Percentiles rank a stretch among this genome's conserved stretches.
phyloP scores from a whole-genome alignment of 2,113 vertebrate species.

The Alouatta palliata region DNA sequence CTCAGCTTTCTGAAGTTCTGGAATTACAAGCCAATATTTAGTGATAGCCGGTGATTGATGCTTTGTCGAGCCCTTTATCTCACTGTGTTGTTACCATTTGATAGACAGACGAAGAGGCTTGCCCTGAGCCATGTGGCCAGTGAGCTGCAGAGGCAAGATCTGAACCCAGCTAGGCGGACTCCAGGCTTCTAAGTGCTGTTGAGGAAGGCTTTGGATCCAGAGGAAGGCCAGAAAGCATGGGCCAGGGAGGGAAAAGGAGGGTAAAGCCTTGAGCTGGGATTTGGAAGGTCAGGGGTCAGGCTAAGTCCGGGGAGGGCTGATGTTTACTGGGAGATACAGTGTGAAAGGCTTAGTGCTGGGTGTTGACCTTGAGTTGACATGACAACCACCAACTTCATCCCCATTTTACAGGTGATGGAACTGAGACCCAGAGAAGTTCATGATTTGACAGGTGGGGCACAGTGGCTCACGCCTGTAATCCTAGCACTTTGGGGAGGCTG shows the following conservation, averaged over 20 bases:
- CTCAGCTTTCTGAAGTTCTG: too few relatives aligned
- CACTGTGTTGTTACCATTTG: background rate
- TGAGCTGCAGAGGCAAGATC: background rate
- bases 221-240: background rate
- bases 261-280: background rate
- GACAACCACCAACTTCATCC: background rate
- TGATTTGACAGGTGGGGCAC: background rate
- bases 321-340: background rate
- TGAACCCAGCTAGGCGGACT: background rate
- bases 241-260: background rate
- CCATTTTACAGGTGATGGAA: background rate
- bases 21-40: background rate
- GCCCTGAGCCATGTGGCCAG: background rate
- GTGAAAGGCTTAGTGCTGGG: background rate
- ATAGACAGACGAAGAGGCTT: background rate
- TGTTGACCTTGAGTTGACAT: background rate
- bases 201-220: background rate
- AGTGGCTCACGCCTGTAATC: too few relatives aligned
- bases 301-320: background rate
- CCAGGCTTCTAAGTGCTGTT: background rate
- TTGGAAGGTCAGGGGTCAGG: background rate
- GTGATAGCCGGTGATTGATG: background rate
- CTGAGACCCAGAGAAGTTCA: background rate
- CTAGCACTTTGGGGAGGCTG: too few relatives aligned
- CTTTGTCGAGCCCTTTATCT: background rate